Conservation (phyloP, 2,113 vertebrate species). For the Anhinga anhinga region DNA sequence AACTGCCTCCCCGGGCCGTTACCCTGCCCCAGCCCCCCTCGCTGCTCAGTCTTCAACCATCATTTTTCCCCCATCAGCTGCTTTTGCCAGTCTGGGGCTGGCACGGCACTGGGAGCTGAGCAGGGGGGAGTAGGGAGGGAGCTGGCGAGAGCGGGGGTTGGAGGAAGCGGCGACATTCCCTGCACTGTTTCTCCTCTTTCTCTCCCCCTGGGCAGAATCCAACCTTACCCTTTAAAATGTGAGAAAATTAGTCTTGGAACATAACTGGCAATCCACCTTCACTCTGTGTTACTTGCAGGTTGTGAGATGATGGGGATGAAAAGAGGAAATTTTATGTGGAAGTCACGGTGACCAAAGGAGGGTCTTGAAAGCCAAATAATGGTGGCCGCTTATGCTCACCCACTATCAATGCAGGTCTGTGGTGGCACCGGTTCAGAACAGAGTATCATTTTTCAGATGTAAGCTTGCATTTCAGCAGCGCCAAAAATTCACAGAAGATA, state of each 20-base stretch:
- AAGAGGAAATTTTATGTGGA: not conserved
- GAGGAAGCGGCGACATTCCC: rapidly evolving
- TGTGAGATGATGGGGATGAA: rapidly evolving
- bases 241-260: not conserved
- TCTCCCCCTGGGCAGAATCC: not conserved
- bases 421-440: not conserved
- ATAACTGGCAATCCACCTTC: not conserved
- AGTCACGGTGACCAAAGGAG: rapidly evolving
- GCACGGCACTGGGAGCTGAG: rapidly evolving
- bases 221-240: not conserved
- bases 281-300: not conserved
- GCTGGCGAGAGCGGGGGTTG: rapidly evolving
- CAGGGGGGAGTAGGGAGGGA: not conserved
- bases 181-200: not conserved
- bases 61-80: rapidly evolving
- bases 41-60: rapidly evolving
- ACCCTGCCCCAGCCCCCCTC: rapidly evolving
- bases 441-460: not conserved
- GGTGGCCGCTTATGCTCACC: rapidly evolving
- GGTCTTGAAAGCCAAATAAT: not conserved
- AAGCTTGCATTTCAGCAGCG: not conserved
- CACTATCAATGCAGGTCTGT: not conserved
- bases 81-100: not conserved
- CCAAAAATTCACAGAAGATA: not conserved
- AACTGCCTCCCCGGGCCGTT: rapidly evolving